Conservation (phyloP, 2,888 invertebrate genomes). For the Resseliella maxima region DNA sequence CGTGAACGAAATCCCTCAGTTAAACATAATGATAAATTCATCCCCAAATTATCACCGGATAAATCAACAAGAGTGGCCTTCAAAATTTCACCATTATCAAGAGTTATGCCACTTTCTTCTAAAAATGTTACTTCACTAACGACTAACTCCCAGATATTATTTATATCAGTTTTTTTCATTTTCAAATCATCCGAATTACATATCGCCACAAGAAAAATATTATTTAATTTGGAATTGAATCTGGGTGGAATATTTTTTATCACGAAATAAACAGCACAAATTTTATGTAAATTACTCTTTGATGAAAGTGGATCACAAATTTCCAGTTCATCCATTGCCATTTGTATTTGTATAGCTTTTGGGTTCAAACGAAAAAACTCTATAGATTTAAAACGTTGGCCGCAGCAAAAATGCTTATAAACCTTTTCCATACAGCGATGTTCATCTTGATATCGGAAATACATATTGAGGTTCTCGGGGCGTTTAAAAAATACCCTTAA, state of each 20-base stretch:
- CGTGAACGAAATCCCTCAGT: too few species aligned
- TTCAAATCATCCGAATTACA: constrained; percentile 12
- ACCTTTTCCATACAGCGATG: not conserved
- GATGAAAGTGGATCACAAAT: not conserved
- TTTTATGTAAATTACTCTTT: not conserved
- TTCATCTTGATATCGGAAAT: not conserved
- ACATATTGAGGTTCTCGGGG: not conserved
- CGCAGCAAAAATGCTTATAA: not conserved
- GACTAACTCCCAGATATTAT: constrained; percentile 2
- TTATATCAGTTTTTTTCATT: not conserved
- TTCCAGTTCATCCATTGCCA: not conserved
- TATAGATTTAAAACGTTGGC: not conserved
- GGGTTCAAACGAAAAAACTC: not conserved
- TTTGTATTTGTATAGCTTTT: not conserved
- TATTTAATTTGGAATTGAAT: not conserved
- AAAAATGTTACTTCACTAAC: not conserved
- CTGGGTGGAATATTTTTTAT: not conserved
- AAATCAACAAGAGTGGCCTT: not conserved
- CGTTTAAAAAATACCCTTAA: not conserved
- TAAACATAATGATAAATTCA: not conserved
- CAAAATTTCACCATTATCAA: not conserved
- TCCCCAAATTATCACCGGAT: not conserved
- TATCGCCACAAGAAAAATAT: not conserved
- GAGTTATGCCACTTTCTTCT: not conserved
- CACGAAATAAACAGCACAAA: not conserved